Evolutionary conservation across 2,888 invertebrate species (phyloP).

Genomic region (Brachycybe producta): DNA sequence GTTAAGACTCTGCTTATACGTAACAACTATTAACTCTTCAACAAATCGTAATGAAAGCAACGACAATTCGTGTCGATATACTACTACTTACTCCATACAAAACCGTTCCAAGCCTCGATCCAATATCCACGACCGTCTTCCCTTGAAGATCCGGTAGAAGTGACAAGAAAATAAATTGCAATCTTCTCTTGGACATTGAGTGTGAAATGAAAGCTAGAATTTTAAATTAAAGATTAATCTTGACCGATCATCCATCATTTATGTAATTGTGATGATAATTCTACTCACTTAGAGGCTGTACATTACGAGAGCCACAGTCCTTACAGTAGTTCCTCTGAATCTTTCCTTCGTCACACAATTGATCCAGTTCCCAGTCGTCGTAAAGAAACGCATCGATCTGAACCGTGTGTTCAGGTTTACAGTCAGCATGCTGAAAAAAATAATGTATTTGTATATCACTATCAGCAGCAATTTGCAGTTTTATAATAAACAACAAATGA

Average conservation of each 20-base stretch:
- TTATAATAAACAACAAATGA: not conserved
- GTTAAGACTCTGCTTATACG: too few species aligned
- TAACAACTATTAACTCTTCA: too few species aligned
- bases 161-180: constrained; percentile 49
- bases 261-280: constrained; percentile 28
- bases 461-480: not conserved
- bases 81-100: constrained; percentile 51
- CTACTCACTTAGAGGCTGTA: constrained; percentile 38
- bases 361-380: constrained; percentile 48
- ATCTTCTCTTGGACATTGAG: constrained; percentile 47
- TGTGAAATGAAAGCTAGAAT: constrained; percentile 47
- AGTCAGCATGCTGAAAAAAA: constrained; percentile 36
- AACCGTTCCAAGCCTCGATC: constrained; percentile 54
- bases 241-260: not conserved
- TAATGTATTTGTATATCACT: too few species aligned
- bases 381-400: constrained; percentile 59
- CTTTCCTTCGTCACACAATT: constrained; percentile 40
- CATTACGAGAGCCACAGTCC: constrained; percentile 41
- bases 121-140: constrained; percentile 51
- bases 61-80: too few species aligned
- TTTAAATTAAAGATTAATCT: constrained; percentile 11
- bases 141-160: constrained; percentile 47
- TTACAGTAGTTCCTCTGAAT: constrained; percentile 41
- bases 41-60: too few species aligned
- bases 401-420: constrained; percentile 41